Conservation (phyloP, 35 echinoderm and acorn worm species). For the Amphiura filiformis region DNA sequence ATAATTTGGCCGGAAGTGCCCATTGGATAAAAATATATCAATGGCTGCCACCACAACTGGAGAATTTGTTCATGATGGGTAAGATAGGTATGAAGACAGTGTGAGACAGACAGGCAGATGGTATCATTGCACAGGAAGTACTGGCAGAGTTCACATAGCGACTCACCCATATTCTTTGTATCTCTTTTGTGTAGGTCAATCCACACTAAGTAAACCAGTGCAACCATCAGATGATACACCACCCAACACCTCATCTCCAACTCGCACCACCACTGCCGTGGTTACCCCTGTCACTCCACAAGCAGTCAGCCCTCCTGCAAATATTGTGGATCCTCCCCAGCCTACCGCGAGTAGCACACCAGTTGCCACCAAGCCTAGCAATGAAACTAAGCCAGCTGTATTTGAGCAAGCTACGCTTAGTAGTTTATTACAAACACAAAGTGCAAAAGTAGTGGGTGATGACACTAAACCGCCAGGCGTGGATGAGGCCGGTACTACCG, state of each 20-base stretch:
- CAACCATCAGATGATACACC: not conserved
- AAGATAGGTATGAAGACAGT: too few species aligned
- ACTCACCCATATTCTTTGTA: too few species aligned
- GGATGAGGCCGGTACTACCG: conserved; percentile 10
- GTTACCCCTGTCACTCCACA: too few species aligned
- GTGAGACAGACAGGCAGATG: too few species aligned
- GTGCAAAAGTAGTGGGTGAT: not conserved
- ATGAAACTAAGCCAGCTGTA: not conserved
- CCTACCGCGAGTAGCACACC: conserved; percentile 8
- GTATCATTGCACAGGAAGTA: too few species aligned
- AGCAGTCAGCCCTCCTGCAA: not conserved
- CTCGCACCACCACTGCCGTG: not conserved
- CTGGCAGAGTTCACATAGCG: too few species aligned
- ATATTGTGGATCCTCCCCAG: not conserved
- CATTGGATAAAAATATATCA: too few species aligned
- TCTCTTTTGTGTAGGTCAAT: too few species aligned
- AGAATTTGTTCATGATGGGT: too few species aligned
- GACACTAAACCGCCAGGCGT: not conserved
- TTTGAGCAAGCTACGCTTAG: not conserved
- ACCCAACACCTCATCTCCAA: not conserved
- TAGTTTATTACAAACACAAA: not conserved
- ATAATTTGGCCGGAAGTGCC: too few species aligned
- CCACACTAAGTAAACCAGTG: not conserved
- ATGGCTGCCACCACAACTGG: too few species aligned
- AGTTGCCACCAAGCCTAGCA: not conserved